phyloP scores from a whole-genome alignment of 2,888 invertebrate species.

The Rhyacophila evoluta region DNA sequence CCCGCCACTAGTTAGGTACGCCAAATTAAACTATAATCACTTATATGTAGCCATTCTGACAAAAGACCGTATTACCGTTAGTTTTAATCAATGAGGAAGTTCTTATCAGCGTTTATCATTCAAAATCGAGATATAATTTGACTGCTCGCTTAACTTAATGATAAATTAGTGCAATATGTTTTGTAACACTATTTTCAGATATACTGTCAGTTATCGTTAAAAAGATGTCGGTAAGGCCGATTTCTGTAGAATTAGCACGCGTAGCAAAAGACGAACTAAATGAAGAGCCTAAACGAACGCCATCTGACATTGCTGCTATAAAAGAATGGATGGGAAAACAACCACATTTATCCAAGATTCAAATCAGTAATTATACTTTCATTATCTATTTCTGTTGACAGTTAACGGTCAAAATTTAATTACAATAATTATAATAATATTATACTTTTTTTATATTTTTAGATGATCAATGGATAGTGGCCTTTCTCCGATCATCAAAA shows the following conservation, averaged over 20 bases:
- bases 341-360: conserved; percentile 63
- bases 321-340: conserved; percentile 66
- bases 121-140: too few relatives aligned
- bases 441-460: conserved; percentile 57
- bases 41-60: too few relatives aligned
- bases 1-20: too few relatives aligned
- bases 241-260: conserved; percentile 59
- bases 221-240: conserved; percentile 56
- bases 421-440: background rate
- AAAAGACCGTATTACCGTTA: too few relatives aligned
- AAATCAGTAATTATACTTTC: conserved; percentile 69
- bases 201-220: conserved; percentile 45
- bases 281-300: conserved; percentile 67
- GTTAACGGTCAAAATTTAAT: background rate
- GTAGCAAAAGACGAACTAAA: conserved; percentile 68
- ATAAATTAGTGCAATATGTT: too few relatives aligned
- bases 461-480: conserved; percentile 75
- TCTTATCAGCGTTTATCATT: too few relatives aligned
- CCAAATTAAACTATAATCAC: too few relatives aligned
- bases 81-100: too few relatives aligned
- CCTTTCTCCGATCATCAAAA: conserved; percentile 76
- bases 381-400: too few relatives aligned
- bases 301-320: conserved; percentile 64
- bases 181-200: background rate
- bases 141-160: too few relatives aligned